Base-by-base conservation (phyloP, 92 coral and sea anemone species). In the Virgularia gustaviana region DNA sequence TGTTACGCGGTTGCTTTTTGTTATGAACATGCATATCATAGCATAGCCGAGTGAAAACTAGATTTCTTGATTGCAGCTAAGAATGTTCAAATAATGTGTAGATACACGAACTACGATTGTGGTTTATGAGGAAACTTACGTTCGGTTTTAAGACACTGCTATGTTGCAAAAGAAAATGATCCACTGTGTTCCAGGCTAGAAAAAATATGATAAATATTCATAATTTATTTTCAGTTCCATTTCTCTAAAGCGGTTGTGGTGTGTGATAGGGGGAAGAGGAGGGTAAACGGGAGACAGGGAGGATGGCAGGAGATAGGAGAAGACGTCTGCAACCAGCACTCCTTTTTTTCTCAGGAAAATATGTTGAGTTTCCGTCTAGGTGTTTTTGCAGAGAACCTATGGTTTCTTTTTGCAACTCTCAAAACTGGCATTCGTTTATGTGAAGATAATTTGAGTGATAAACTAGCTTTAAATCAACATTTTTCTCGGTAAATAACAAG, bases 171-270 rank as follows among this genome's bases (percentile, higher is more conserved):
- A 65, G 51, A 19, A 65, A 65, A 42, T 65, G 72, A 30, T 65
- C 72, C 27, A 65, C 27, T 42, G 72, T 53, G 54, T 41, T 65
- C 72, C 72, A 65, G 1, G 72, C 72, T 65, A 13, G 6, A 65
- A 10, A 32, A 22, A 9, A 42, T 2, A 9, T 27, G 32, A 1
- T 25, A 47, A 47, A 16, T 25, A 47, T 16, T 16, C 23, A 4
- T 47, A 47, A 4, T 3, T 47, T 25, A 3, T 47, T 16, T 47
- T 16, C 55, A 2, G n/a, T n/a, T n/a, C n/a, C n/a, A n/a, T n/a
- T n/a, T n/a, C 4, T 19, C 55, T 9, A 9, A 9, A 47, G 2
- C 5, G 16, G 4, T 19, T 2, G 4, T 47, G 4, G 55, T 2
- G 55, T 47, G 55, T 9, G 2, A 2, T 2, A 47, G 55, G 5